A percentile compares a stretch with the other conserved stretches of the same genome.
phyloP scores from a whole-genome alignment of 2,113 vertebrate species.

The Sporophila hypoxantha region DNA sequence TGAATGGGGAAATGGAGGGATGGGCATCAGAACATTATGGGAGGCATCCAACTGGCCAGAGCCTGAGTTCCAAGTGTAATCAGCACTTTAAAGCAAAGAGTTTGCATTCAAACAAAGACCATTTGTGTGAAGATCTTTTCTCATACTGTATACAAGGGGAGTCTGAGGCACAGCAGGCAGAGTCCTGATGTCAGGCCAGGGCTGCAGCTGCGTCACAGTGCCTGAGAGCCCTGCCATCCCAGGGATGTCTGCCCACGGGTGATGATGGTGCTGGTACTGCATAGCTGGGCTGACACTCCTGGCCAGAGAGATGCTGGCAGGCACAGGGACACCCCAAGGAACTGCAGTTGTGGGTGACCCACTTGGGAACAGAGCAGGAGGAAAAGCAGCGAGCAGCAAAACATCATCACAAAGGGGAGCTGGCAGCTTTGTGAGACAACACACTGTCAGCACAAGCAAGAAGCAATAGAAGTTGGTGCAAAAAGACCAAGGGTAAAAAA shows the following conservation, averaged over 20 bases:
- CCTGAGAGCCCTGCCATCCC: background rate
- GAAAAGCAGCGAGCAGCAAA: background rate
- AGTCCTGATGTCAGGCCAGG: background rate
- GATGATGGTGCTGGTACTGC: background rate
- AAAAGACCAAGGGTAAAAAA: background rate
- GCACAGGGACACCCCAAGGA: background rate
- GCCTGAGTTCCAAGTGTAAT: accelerated
- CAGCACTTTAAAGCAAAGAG: background rate
- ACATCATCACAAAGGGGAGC: accelerated
- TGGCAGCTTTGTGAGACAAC: background rate
- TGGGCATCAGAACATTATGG: too few species aligned
- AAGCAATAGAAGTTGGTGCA: background rate
- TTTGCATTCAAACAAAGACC: background rate
- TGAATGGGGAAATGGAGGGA: background rate
- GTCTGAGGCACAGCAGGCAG: background rate
- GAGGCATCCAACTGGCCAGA: background rate
- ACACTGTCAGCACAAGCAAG: background rate
- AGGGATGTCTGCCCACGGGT: background rate
- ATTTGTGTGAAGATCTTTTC: background rate
- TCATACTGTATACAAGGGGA: background rate
- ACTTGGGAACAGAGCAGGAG: background rate
- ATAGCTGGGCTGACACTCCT: background rate
- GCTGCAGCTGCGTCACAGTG: accelerated
- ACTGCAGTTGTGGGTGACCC: accelerated
- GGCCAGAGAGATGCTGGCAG: background rate